Conservation (phyloP, 2,113 vertebrate genomes). For the Tachysurus vachellii region DNA sequence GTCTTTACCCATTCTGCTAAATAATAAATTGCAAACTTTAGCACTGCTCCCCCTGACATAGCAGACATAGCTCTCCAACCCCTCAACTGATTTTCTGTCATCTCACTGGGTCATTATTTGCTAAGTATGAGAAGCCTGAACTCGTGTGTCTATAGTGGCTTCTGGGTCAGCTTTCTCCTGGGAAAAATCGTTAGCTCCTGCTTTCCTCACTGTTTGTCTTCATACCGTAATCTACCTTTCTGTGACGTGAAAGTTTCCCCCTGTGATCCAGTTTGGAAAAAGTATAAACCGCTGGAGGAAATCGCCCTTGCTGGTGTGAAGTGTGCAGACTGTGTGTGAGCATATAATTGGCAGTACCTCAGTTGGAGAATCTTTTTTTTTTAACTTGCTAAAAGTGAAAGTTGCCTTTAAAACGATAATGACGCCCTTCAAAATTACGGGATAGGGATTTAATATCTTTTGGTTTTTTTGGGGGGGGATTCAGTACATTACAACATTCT, state of each 20-base stretch:
- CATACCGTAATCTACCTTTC: slow-evolving; percentile 16
- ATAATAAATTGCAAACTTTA: slow-evolving; percentile 34
- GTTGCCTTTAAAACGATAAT: neutral
- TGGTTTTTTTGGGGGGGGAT: neutral
- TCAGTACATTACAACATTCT: neutral
- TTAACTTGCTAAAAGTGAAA: neutral
- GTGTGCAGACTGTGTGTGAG: neutral
- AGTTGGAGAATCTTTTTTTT: neutral
- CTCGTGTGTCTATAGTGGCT: slow-evolving; percentile 25
- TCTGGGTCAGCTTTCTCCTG: slow-evolving; percentile 37
- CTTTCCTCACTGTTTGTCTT: neutral
- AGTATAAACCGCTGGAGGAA: neutral
- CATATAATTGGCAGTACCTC: neutral
- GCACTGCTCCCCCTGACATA: slow-evolving; percentile 9
- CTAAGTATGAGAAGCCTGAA: slow-evolving; percentile 29
- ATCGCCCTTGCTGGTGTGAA: neutral
- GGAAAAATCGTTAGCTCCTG: slow-evolving; percentile 25
- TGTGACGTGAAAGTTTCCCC: neutral
- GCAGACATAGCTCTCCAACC: slow-evolving; percentile 8
- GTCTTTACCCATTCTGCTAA: slow-evolving; percentile 5
- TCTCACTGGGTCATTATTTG: slow-evolving; percentile 38
- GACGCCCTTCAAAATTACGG: fast-evolving
- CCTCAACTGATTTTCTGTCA: slow-evolving; percentile 35
- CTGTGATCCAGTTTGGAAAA: slow-evolving; percentile 10
- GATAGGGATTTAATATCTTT: neutral